These are phyloP conservation scores for Clupea harengus DNA, from an alignment of 2,113 vertebrate genomes.

Conservation along the genomic window DNA sequence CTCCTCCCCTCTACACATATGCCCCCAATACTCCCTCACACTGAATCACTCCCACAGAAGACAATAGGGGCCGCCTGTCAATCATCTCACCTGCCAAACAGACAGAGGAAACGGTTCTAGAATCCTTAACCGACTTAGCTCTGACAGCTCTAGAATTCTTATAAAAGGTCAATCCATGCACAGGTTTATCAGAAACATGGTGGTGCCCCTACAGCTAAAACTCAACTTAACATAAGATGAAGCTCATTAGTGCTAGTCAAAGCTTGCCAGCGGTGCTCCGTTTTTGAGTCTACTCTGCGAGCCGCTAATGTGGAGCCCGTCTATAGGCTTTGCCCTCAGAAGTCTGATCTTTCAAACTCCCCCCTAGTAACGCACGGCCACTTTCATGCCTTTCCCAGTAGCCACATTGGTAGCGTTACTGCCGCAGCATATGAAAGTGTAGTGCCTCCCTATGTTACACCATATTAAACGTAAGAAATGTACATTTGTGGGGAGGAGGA, in stretches of 20 bases:
- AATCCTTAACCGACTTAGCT: neutral
- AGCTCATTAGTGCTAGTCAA: neutral
- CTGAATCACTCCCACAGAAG: neutral
- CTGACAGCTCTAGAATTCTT: neutral
- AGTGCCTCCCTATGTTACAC: neutral
- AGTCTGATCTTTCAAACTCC: neutral
- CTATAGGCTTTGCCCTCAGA: neutral
- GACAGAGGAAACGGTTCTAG: neutral
- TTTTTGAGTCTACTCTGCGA: too few species aligned
- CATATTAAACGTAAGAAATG: neutral
- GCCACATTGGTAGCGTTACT: neutral
- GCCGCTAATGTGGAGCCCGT: neutral
- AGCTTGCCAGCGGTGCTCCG: too few species aligned
- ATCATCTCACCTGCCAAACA: slow-evolving; percentile 11
- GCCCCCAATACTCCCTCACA: neutral
- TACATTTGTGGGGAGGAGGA: neutral
- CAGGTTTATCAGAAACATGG: neutral
- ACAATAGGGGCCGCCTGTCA: neutral
- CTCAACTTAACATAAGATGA: neutral
- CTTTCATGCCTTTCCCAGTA: neutral
- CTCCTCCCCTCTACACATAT: neutral
- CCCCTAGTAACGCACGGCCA: neutral
- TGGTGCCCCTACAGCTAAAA: neutral
- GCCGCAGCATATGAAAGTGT: neutral
- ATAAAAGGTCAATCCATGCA: neutral